phyloP scores from a whole-genome alignment of 2,113 vertebrate genomes.

The Daubentonia madagascariensis region DNA sequence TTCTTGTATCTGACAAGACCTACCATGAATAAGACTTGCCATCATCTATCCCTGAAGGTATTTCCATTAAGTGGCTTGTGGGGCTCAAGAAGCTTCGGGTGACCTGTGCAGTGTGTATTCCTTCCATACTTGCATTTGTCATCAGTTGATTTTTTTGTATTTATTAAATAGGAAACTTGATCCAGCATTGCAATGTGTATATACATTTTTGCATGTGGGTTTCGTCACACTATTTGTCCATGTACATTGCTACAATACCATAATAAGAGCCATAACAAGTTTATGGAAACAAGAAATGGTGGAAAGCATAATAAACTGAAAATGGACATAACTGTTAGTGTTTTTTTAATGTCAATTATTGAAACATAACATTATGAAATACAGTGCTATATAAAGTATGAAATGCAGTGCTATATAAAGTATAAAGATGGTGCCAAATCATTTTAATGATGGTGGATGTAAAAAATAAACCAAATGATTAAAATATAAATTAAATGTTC shows the following conservation, averaged over 20 bases:
- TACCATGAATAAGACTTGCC: background rate
- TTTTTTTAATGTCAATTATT: background rate
- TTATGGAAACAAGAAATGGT: background rate
- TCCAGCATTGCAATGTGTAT: background rate
- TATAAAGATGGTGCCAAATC: background rate
- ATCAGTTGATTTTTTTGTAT: background rate
- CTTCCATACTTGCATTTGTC: background rate
- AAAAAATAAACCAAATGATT: background rate
- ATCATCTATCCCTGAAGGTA: background rate
- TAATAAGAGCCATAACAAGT: background rate
- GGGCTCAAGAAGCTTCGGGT: background rate
- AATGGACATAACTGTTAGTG: background rate
- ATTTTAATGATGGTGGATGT: background rate
- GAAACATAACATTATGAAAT: background rate
- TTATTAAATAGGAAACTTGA: background rate
- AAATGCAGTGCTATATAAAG: background rate
- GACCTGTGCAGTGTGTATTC: background rate
- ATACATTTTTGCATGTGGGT: background rate
- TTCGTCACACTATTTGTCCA: background rate
- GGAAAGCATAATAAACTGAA: background rate
- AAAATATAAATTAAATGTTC: background rate
- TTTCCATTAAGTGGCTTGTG: background rate
- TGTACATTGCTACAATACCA: background rate
- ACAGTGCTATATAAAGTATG: background rate
- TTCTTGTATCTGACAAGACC: background rate